These are phyloP conservation scores for Agonum fuliginosum DNA, from an alignment of 2,888 invertebrate species.

Conservation along the genomic window DNA sequence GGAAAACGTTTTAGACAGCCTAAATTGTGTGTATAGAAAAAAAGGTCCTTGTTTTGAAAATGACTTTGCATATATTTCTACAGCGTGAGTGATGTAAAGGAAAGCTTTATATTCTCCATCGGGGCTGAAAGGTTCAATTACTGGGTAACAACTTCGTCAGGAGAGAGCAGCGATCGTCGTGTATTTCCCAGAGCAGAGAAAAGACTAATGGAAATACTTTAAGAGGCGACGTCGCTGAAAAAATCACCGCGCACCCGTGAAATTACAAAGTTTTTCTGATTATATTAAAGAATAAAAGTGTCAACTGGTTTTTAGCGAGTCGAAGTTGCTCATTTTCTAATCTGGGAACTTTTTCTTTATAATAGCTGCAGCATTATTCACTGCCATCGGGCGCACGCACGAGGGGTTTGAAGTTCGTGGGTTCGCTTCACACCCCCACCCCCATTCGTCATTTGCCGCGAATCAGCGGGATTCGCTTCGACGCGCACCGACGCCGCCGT, in stretches of 20 bases:
- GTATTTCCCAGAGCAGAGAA: slow-evolving; percentile 35
- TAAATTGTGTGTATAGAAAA: no score
- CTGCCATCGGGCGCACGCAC: slow-evolving; percentile 46
- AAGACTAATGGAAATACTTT: slow-evolving; percentile 67
- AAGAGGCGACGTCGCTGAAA: slow-evolving; percentile 65
- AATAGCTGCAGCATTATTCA: slow-evolving; percentile 60
- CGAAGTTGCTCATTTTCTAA: slow-evolving; percentile 63
- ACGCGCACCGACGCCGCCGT: slow-evolving; percentile 1
- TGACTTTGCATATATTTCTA: not conserved
- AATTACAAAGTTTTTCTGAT: slow-evolving; percentile 68
- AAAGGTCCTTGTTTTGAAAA: not conserved
- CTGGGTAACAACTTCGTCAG: slow-evolving; percentile 28
- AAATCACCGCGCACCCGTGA: slow-evolving; percentile 67
- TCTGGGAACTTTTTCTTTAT: slow-evolving; percentile 62
- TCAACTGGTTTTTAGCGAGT: slow-evolving; percentile 63
- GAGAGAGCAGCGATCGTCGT: slow-evolving; percentile 30
- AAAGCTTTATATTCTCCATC: slow-evolving; percentile 3
- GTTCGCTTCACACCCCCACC: not conserved
- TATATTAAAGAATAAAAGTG: slow-evolving; percentile 67
- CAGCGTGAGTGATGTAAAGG: not conserved
- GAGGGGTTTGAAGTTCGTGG: not conserved
- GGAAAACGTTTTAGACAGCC: no score
- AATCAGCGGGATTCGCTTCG: slow-evolving; percentile 43
- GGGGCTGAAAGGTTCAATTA: slow-evolving; percentile 44
- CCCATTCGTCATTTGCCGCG: slow-evolving; percentile 45